A percentile compares a stretch with the other conserved stretches of the same genome.
These are phyloP conservation scores for Hyposoter didymator DNA, from an alignment of 2,888 invertebrate species.

Conservation along the genomic window DNA sequence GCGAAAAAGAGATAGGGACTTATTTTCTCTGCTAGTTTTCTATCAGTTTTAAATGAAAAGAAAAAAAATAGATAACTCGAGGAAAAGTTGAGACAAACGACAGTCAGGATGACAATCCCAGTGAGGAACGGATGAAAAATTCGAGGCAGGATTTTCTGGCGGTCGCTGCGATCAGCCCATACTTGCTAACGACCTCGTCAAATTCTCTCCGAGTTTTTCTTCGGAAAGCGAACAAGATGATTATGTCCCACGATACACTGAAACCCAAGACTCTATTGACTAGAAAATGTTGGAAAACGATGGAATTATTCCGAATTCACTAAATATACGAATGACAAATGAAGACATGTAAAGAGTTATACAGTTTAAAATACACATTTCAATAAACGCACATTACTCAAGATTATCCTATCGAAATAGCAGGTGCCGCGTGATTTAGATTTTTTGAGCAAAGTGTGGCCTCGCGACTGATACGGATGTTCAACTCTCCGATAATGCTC, in stretches of 20 bases:
- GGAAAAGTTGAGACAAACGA: conserved; percentile 58
- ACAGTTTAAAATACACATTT: neutral
- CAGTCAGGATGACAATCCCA: conserved; percentile 57
- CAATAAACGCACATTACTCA: conserved; percentile 9
- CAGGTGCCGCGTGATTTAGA: conserved; percentile 41
- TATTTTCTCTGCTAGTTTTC: conserved; percentile 73
- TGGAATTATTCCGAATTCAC: no score
- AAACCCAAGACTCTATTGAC: conserved; percentile 51
- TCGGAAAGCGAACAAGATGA: conserved; percentile 64
- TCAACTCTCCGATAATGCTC: conserved; percentile 52
- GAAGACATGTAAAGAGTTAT: neutral
- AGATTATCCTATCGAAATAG: conserved; percentile 41
- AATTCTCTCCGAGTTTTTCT: neutral
- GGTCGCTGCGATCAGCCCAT: neutral
- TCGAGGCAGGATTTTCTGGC: neutral
- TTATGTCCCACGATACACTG: conserved; percentile 52
- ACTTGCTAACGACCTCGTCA: neutral
- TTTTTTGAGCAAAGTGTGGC: conserved; percentile 53
- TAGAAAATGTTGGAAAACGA: no score
- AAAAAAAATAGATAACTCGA: conserved; percentile 73
- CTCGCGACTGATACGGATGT: conserved; percentile 52
- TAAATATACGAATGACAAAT: no score
- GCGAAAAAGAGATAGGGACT: conserved; percentile 73
- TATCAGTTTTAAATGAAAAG: conserved; percentile 75
- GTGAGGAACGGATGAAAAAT: neutral